Base-by-base conservation (phyloP, 2,113 vertebrate species). In the Phyllostomus discolor region DNA sequence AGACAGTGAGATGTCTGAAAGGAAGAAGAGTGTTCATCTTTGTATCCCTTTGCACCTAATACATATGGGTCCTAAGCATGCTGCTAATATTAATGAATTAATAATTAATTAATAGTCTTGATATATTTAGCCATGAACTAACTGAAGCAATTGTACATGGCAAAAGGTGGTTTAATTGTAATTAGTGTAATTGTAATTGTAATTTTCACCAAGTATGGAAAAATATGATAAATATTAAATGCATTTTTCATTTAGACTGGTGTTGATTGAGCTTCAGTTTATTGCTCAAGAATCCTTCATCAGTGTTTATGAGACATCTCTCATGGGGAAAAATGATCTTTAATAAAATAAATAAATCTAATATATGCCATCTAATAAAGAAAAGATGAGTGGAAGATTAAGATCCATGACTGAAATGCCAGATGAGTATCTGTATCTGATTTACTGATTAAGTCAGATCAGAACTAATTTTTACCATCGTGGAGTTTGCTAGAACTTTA, bases 351-450 rank as follows among this genome's bases (percentile, higher is more conserved):
- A 93, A 26, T 93, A 81, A 95, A 94, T 88, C 69, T 96, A 96
- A 95, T 92, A 88, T 72, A 94, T 73, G 57, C 52, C 82, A 97
- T 70, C 90, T 98, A 96, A 97, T 80, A 84, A 84, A 90, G 92
- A 96, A 97, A 97, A 96, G 95, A 97, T 97, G 62, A 97, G 90
- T 85, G 93, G 7, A 82, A 70, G 89, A 97, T 97, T 86, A 97
- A 93, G 69, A 93, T 87, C 79, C 95, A 89, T 97, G 67, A 83
- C 64, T 81, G 62, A 69, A 88, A 14, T 96, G 86, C 93, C 97
- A 95, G 88, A 95, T 97, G 93, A 95, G 69, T 98, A 85, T 96
- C 93, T 98, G 92, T 95, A 96, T 96, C 90, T 97, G 88, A 96
- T 86, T 95, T 88, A 93, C 92, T 92, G 86, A 91, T 95, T 97